Conservation (phyloP, 2,797 vertebrate species). For the Amblyopsis hoosieri region DNA sequence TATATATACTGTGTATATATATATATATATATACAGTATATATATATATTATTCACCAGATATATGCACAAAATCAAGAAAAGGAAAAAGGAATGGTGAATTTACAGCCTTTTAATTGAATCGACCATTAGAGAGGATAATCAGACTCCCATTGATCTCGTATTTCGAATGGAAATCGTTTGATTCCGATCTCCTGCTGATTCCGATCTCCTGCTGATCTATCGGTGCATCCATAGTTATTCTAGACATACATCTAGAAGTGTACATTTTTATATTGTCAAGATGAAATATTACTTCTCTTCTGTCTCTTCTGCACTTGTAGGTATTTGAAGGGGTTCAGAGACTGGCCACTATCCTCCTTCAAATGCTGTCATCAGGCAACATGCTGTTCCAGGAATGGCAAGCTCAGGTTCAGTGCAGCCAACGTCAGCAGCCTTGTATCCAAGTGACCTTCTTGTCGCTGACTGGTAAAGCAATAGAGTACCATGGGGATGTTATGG, state of each 20-base stretch:
- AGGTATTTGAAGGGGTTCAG: slow-evolving; percentile 80
- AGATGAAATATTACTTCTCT: background rate
- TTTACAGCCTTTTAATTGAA: too few relatives aligned
- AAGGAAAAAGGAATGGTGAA: too few relatives aligned
- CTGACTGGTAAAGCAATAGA: slow-evolving; percentile 35
- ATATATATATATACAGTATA: too few relatives aligned
- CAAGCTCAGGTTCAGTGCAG: slow-evolving; percentile 64
- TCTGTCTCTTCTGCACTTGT: slow-evolving; percentile 4
- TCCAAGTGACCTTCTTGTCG: slow-evolving; percentile 61
- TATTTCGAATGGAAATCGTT: too few relatives aligned
- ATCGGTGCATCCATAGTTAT: too few relatives aligned
- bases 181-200: too few relatives aligned
- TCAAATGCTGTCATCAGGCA: slow-evolving; percentile 75
- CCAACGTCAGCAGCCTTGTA: slow-evolving; percentile 49
- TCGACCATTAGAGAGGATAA: too few relatives aligned
- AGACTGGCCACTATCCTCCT: slow-evolving; percentile 69
- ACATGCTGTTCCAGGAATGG: slow-evolving; percentile 78
- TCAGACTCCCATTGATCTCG: too few relatives aligned
- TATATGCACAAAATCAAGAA: too few relatives aligned
- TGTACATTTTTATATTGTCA: background rate
- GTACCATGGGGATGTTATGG: slow-evolving; percentile 52
- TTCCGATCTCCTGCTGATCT: too few relatives aligned
- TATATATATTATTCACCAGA: too few relatives aligned
- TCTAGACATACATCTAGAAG: background rate
- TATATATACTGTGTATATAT: too few relatives aligned